Percentiles rank a stretch among this genome's conserved stretches.
Conservation (phyloP, 2,113 vertebrate species). For the Steatornis caripensis region DNA sequence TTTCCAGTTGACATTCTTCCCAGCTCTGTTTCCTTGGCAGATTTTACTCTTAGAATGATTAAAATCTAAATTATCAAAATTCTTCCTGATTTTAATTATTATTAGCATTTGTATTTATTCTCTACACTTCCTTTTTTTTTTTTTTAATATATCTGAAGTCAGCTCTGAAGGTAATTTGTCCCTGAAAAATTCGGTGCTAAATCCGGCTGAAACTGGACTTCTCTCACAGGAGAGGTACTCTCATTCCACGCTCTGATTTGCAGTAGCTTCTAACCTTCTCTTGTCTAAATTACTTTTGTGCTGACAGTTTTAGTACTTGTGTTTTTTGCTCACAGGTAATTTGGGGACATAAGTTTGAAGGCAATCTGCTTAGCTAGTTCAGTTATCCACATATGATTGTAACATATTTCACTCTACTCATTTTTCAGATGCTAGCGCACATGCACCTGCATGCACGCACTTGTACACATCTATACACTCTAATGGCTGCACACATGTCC, state of each 20-base stretch:
- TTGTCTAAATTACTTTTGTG: background rate
- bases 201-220: background rate
- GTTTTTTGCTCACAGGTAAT: background rate
- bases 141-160: background rate
- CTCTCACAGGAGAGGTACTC: background rate
- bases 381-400: background rate
- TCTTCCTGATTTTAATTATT: background rate
- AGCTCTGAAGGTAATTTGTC: background rate
- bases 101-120: background rate
- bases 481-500: rapidly evolving
- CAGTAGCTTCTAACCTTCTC: background rate
- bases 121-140: background rate
- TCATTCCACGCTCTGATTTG: background rate
- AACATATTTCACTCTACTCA: background rate
- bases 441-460: rapidly evolving
- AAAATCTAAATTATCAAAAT: background rate
- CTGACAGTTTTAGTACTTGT: background rate
- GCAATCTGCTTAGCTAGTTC: background rate
- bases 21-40: background rate
- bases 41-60: background rate
- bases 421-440: background rate
- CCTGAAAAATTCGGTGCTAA: background rate
- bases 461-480: background rate
- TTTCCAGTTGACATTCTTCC: background rate
- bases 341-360: background rate